Evolutionary conservation across 2,888 invertebrate species (phyloP).

Genomic region (Imbricaverruca yamaguchii): DNA sequence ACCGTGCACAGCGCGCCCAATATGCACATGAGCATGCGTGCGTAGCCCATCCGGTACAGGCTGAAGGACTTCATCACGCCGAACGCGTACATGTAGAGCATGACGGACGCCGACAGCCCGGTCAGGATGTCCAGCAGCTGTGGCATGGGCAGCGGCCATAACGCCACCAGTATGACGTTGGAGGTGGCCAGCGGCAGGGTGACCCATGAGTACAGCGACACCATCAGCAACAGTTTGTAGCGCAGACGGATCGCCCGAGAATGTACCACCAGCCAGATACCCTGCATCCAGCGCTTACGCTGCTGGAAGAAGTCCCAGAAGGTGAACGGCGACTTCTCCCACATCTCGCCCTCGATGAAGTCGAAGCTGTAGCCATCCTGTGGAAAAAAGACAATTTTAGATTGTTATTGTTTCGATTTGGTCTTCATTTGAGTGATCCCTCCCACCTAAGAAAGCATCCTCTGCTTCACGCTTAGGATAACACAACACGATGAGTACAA

Average conservation of each 20-base stretch:
- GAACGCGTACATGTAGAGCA: conserved; percentile 95
- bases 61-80: conserved; percentile 96
- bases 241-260: conserved; percentile 59
- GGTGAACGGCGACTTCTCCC: conserved; percentile 95
- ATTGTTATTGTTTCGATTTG: too few species aligned
- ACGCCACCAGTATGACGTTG: conserved; percentile 71
- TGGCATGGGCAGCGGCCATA: conserved; percentile 82
- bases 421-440: too few species aligned
- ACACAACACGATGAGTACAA: too few species aligned
- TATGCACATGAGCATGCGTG: conserved; percentile 69
- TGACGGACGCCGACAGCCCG: conserved; percentile 81
- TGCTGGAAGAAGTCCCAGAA: conserved; percentile 93
- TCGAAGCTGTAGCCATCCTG: conserved; percentile 80
- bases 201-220: conserved; percentile 93
- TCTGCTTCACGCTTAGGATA: too few species aligned
- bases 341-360: conserved; percentile 97
- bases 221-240: conserved; percentile 57
- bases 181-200: conserved; percentile 87
- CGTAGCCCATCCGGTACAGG: conserved; percentile 71
- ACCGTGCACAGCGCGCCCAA: conserved; percentile 81
- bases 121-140: conserved; percentile 31
- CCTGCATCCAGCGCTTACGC: conserved; percentile 86
- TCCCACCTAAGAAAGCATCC: too few species aligned
- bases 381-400: too few species aligned
- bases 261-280: conserved; percentile 79